Conservation (phyloP, 2,113 vertebrate species). For the Nothocercus nigrocapillus region DNA sequence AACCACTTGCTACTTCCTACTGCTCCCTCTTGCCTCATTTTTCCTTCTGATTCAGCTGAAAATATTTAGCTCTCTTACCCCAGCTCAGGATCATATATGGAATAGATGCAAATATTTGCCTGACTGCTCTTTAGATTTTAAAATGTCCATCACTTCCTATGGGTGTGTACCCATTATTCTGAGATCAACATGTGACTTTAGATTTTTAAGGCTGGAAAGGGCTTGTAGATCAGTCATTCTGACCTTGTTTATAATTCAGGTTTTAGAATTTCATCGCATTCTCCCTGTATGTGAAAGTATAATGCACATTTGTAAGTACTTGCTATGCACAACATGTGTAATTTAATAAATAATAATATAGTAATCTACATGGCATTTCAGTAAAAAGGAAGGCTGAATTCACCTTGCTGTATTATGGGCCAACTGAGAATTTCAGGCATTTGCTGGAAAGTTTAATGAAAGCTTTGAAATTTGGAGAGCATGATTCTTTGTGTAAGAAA, state of each 20-base stretch:
- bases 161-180: background rate
- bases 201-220: background rate
- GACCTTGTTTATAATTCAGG: slow-evolving; percentile 10
- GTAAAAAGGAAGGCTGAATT: slow-evolving; percentile 40
- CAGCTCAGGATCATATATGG: background rate
- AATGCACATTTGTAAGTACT: background rate
- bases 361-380: background rate
- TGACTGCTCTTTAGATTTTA: background rate
- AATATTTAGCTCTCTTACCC: background rate
- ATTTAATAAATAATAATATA: slow-evolving; percentile 69
- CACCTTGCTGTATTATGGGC: slow-evolving; percentile 45
- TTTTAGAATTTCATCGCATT: background rate
- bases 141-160: background rate
- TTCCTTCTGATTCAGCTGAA: background rate
- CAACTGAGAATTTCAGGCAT: slow-evolving; percentile 44
- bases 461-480: slow-evolving; percentile 69
- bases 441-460: slow-evolving; percentile 67
- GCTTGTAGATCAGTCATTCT: background rate
- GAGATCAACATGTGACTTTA: background rate
- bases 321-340: slow-evolving; percentile 1
- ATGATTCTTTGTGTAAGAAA: slow-evolving; percentile 54
- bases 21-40: background rate
- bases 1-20: background rate
- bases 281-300: background rate
- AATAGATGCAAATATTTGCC: background rate